Conservation (phyloP, 1,140 invertebrate species). For the Cyrtorhinus lividipennis region DNA sequence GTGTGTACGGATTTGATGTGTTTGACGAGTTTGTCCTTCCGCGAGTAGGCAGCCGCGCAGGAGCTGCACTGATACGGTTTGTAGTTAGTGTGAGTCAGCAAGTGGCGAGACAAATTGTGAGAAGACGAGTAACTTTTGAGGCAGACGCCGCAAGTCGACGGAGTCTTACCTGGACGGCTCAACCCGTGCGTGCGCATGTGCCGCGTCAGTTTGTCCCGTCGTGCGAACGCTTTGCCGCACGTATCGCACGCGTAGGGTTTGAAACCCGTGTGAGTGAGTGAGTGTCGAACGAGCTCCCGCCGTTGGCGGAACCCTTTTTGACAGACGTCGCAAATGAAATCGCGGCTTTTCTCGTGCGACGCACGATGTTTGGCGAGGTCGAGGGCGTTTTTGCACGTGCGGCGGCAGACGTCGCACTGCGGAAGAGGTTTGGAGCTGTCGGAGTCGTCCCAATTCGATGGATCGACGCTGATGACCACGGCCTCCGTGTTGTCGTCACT, state of each 20-base stretch:
- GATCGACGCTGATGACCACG: conserved; percentile 16
- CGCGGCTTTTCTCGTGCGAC: conserved; percentile 2
- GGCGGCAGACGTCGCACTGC: not conserved
- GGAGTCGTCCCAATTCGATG: conserved; percentile 10
- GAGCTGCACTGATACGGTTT: conserved; percentile 17
- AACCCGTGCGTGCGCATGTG: conserved; percentile 10
- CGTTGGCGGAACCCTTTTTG: conserved; percentile 31
- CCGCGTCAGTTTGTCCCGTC: conserved; percentile 15
- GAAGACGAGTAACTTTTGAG: conserved; percentile 11
- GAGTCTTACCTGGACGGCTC: not conserved
- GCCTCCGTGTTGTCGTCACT: conserved; percentile 12
- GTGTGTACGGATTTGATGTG: conserved; percentile 16
- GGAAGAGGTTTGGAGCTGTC: not conserved
- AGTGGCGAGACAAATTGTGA: conserved; percentile 14
- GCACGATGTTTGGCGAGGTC: not conserved
- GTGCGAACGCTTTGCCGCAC: conserved; percentile 34
- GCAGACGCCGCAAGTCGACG: conserved; percentile 11
- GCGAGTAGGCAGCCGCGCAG: conserved; percentile 12
- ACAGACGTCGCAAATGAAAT: conserved; percentile 18
- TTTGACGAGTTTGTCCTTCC: conserved; percentile 18
- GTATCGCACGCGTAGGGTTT: conserved; percentile 38
- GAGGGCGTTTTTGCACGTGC: not conserved
- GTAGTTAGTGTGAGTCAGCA: conserved; percentile 10
- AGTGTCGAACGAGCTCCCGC: conserved; percentile 20
- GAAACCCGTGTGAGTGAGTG: conserved; percentile 36